Base-by-base conservation (phyloP, 2,888 invertebrate genomes). In the Polydrusus cervinus region DNA sequence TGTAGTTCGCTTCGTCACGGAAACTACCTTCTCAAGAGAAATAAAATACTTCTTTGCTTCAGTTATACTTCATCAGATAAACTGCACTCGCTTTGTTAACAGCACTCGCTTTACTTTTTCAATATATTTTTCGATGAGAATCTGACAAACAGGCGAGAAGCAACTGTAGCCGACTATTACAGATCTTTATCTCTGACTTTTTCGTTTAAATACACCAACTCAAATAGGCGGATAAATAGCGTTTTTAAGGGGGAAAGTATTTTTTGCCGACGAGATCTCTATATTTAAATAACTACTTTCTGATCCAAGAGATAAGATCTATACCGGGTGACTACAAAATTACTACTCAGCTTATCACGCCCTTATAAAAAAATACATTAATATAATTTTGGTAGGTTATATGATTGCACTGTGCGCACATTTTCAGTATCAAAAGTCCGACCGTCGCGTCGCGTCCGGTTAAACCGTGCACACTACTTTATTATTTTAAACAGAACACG, bases 71-170 rank as follows among this genome's bases (percentile, higher is more conserved):
- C 57, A 60, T 60, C 57, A 60, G 57, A 60, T 60, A 60, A 25
- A 60, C 57, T 60, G 57, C 57, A 60, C 18, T 38, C 38, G 57
- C 57, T 60, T 60, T 60, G 57, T 60, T 60, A 60, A 60, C 57
- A 38, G 57, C 57, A 38, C 57, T 60, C 57, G 40, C 38, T 60
- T 60, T 60, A 60, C 57, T 60, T 60, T 60, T 60, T 60, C 57
- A 60, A 60, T 60, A 60, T 60, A 60, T 60, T 60, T 60, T 60
- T 60, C 57, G 57, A 38, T 60, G 40, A 38, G 18, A 38, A 38
- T 60, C 57, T 34, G 18, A 60, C 40, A 60, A 60, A 60, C 57
- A 60, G 57, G 57, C 57, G 55, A 38, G 57, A 60, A 60, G 57
- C 16, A 60, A 60, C 57, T 18, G 57, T 40, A 60, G 57, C 57